A percentile compares a stretch with the other conserved stretches of the same genome.
Conservation (phyloP, 2,888 invertebrate genomes). For the Drosophila robusta region DNA sequence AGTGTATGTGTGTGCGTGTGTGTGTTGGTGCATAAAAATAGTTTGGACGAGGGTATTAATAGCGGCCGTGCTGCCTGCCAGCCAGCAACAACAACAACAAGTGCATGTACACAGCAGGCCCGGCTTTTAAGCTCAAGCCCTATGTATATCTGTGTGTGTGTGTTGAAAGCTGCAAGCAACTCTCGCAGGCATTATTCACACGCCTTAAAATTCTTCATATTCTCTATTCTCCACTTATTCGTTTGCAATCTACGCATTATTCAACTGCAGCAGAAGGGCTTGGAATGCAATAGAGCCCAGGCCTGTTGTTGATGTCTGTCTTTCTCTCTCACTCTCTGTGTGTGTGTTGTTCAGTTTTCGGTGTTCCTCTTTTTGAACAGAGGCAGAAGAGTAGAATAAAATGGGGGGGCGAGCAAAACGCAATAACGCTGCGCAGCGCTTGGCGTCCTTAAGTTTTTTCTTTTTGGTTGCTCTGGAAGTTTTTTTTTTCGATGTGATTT, state of each 20-base stretch:
- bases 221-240: slow-evolving; percentile 28
- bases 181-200: slow-evolving; percentile 26
- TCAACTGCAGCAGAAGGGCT: slow-evolving; percentile 56
- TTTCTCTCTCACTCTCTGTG: neutral
- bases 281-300: slow-evolving; percentile 34
- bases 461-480: neutral
- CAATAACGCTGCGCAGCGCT: slow-evolving; percentile 20
- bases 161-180: slow-evolving; percentile 16
- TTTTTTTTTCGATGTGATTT: neutral
- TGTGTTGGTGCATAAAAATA: slow-evolving; percentile 63
- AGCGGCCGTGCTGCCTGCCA: slow-evolving; percentile 43
- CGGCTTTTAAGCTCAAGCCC: slow-evolving; percentile 58
- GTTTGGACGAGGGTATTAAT: slow-evolving; percentile 71
- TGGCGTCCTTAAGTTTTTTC: slow-evolving; percentile 5
- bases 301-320: slow-evolving; percentile 1
- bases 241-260: slow-evolving; percentile 67
- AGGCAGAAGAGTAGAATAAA: neutral
- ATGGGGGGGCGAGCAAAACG: slow-evolving; percentile 8
- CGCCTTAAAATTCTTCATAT: slow-evolving; percentile 39
- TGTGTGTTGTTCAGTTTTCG: neutral
- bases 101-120: slow-evolving; percentile 56
- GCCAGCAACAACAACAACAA: slow-evolving; percentile 20
- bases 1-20: slow-evolving; percentile 18
- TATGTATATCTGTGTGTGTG: neutral
- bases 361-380: slow-evolving; percentile 5